Conservation (phyloP, 2,888 invertebrate genomes). For the Falcaria lacertinaria region DNA sequence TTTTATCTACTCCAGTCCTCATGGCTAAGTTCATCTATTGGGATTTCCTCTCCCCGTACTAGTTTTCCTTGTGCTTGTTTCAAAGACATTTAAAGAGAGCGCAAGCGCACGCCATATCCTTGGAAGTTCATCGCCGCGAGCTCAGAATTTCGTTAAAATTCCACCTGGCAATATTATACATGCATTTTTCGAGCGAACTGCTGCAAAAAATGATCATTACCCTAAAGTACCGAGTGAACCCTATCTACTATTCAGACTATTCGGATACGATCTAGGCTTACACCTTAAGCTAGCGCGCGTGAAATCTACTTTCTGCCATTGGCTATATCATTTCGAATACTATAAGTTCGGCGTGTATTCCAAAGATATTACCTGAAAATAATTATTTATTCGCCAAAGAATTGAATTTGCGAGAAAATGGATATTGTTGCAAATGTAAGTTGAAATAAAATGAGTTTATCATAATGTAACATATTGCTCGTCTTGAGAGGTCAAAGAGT, state of each 20-base stretch:
- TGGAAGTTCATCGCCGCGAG: constrained; percentile 15
- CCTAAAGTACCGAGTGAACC: constrained; percentile 79
- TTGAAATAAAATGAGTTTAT: constrained; percentile 17
- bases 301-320: constrained; percentile 56
- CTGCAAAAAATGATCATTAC: constrained; percentile 75
- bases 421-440: constrained; percentile 81
- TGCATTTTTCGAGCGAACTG: constrained; percentile 63
- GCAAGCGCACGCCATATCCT: background rate
- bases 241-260: constrained; percentile 84
- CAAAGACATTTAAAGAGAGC: constrained; percentile 14
- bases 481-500: constrained; percentile 33
- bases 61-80: constrained; percentile 35
- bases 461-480: constrained; percentile 14
- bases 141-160: constrained; percentile 42
- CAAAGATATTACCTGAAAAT: constrained; percentile 69
- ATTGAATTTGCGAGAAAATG: constrained; percentile 55
- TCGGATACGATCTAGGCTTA: constrained; percentile 80
- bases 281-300: constrained; percentile 43
- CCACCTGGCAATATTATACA: constrained; percentile 56
- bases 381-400: constrained; percentile 20
- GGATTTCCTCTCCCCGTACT: constrained; percentile 67
- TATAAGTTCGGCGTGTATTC: constrained; percentile 71
- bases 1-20: constrained; percentile 29
- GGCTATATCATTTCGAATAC: constrained; percentile 73
- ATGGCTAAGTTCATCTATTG: constrained; percentile 72